Evolutionary conservation across 37 sponge, comb jelly and placozoan genomes (phyloP).

Genomic region (Beroe ovata): DNA sequence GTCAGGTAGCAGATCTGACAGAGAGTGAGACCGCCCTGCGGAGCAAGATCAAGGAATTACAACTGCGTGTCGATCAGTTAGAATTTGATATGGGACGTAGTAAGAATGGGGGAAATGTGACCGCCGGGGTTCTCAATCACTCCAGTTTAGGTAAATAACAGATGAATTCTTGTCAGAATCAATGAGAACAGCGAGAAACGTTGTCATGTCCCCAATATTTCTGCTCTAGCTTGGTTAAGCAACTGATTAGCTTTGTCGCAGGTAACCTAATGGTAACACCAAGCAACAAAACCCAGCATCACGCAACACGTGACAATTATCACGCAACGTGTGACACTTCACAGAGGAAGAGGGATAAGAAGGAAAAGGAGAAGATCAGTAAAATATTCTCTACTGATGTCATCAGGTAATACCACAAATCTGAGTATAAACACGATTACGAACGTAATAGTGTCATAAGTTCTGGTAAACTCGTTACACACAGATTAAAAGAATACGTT

Average conservation of each 20-base stretch:
- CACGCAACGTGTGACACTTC: no score
- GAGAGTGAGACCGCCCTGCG: constrained; percentile 37
- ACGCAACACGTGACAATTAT: no score
- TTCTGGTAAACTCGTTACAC: no score
- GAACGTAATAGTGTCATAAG: no score
- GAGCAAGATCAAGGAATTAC: constrained; percentile 24
- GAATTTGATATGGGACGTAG: constrained; percentile 31
- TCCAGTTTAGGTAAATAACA: not conserved
- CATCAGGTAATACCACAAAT: constrained; percentile 7
- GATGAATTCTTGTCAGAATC: not conserved
- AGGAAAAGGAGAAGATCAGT: constrained; percentile 52
- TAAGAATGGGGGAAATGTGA: not conserved
- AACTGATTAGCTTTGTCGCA: no score
- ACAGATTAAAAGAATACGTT: no score
- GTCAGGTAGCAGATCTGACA: not conserved
- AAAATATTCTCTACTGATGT: not conserved
- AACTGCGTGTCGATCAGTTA: constrained; percentile 22
- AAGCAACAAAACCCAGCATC: no score
- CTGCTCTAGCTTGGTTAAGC: no score
- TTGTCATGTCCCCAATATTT: no score
- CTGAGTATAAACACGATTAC: no score
- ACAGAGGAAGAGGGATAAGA: not conserved
- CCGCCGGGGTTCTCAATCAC: constrained; percentile 29
- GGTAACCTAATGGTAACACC: no score
- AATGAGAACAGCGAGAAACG: no score